Base-by-base conservation (phyloP, 2,113 vertebrate genomes). In the Hypanus sabinus region DNA sequence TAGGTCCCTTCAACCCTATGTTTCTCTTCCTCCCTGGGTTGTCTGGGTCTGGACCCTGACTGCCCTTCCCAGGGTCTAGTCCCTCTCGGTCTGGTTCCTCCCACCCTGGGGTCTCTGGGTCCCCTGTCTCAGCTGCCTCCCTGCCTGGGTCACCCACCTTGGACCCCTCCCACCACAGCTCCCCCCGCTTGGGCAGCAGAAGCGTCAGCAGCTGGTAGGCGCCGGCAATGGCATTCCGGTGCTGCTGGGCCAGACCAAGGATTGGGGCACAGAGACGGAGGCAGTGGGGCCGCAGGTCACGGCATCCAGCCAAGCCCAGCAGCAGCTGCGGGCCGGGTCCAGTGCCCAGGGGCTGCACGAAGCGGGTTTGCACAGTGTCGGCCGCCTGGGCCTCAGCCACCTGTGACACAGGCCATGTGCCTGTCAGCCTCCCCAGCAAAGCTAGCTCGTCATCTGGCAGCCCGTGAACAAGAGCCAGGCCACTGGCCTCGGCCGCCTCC, bases 321-420 rank as follows among this genome's bases (percentile, higher is more conserved):
- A 33, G 85, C 71, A 73, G 71, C 18, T 24, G 70, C 12, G 70
- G 70, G 70, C 70, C 71, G 71, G 71, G 18, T 20, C 71, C 71
- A 0, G 20, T 0, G 16, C 18, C 18, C 71, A 6, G 30, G 0
- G 85, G 60, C 1, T 60, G 20, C 57, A 11, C 5, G 30, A 90
- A 90, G 57, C 60, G 8, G 27, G n/a, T 60, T 0, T 14, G 60
- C 6, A 65, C 30, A 16, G 30, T 33, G 60, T 90, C 38, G 2
- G 7, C 7, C 0, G 0, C 12, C 30, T 0, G 27, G 14, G 60
- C 30, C 60, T 20, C 10, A 0, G 1, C 1, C 1, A 2, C 12
- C 12, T 27, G 12, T 5, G 71, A 24, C 71, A 73, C 30, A 0
- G 60, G 30, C 14, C 8, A 0, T 0, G 60, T 60, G 0, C 85